These are phyloP conservation scores for Petroica traversi DNA, from an alignment of 2,113 vertebrate genomes.

Conservation along the genomic window DNA sequence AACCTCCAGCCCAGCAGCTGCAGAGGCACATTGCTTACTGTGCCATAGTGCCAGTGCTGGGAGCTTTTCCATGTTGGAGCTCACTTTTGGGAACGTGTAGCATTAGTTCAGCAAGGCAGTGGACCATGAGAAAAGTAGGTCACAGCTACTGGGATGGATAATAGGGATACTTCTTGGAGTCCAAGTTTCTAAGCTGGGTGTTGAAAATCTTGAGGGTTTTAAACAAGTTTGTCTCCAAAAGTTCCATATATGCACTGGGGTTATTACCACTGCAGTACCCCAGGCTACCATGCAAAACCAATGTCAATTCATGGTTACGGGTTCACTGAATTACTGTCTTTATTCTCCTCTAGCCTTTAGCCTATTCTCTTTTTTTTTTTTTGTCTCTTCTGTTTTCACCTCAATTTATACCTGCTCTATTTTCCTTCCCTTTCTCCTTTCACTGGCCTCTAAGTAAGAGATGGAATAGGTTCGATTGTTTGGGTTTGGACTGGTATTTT, in stretches of 20 bases:
- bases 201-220: not conserved
- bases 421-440: not conserved
- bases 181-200: not conserved
- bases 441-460: not conserved
- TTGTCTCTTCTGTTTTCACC: not conserved
- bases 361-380: not conserved
- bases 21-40: not conserved
- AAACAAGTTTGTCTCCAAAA: not conserved
- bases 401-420: not conserved
- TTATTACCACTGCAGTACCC: not conserved
- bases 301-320: not conserved
- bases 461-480: not conserved
- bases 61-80: not conserved
- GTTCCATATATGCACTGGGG: too few species aligned
- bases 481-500: not conserved
- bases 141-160: not conserved
- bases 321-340: not conserved
- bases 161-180: not conserved
- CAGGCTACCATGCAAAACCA: not conserved
- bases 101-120: not conserved
- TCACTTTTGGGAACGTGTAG: not conserved
- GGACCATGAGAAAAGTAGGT: not conserved
- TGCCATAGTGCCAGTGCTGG: not conserved
- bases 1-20: not conserved
- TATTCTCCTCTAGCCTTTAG: not conserved